Evolutionary conservation across 1,140 invertebrate species (phyloP), one percentile per base, ranked within the genome.

Genomic region (Drosophila nannoptera): DNA sequence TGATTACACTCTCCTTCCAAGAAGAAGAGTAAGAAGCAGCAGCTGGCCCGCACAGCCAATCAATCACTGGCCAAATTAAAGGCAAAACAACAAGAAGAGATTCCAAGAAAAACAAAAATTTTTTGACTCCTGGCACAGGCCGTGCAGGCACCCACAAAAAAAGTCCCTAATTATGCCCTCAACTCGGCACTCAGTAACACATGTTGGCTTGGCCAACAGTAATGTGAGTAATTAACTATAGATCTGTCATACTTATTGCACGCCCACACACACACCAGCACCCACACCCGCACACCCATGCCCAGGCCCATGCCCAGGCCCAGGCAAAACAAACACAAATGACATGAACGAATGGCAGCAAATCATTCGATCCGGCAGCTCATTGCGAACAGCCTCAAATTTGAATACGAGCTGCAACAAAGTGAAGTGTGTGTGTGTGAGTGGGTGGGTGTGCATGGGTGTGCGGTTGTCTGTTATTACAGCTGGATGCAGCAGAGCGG

Each of bases 181-280:
- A 84, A 80, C 73, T 77, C 71, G 76, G 69, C 76, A 74, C 81
- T 78, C 78, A 76, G 69, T 45, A 38, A 63, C 80, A 84, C 81
- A 86, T 83, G 80, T 62, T 49, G 68, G 49, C 64, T 35, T 59
- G 45, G 46, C 29, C 53, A 56, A 69, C 66, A 68, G 63, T 80
- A 84, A 84, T 86, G 81, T 63, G 49, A 56, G 81, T 83, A 80
- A 84, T 84, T 84, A 84, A 84, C 80, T 80, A 74, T 84, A 84
- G 80, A 84, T 84, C 81, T 80, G 68, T 86, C 83, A 82, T 83
- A 65, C 45, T 64, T 55, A 63, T 11, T 45, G 4, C 7, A 56
- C 49, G 42, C 31, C 16, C 50, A 12, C 31, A 31, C 16, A 14
- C 14, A 32, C 31, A 12, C n/a, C 36, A 43, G 12, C 12, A 45